Evolutionary conservation across 2,888 invertebrate species (phyloP).

Genomic region (Cloeon dipterum): DNA sequence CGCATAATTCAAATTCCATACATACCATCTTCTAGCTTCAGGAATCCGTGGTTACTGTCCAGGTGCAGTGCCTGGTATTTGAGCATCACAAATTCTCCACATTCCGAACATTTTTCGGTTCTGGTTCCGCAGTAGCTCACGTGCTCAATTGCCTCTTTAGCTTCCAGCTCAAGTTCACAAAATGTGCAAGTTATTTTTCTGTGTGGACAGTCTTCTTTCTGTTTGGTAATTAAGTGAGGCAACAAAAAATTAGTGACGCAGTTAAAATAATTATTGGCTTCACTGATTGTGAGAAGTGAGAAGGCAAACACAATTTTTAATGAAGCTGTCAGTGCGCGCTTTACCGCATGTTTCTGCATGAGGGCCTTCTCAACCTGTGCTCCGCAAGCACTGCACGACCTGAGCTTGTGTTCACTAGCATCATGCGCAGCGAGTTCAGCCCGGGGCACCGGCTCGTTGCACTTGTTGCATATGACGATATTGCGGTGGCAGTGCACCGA

Average conservation of each 20-base stretch:
- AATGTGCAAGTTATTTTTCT: slow-evolving; percentile 35
- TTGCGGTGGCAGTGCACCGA: slow-evolving; percentile 43
- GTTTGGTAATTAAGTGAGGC: no score
- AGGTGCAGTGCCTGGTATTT: slow-evolving; percentile 37
- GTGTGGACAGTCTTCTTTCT: no score
- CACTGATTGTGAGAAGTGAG: no score
- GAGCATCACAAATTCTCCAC: slow-evolving; percentile 43
- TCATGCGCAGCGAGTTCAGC: slow-evolving; percentile 31
- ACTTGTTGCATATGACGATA: slow-evolving; percentile 36
- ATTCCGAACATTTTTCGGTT: slow-evolving; percentile 41
- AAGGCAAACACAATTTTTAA: no score
- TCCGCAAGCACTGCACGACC: slow-evolving; percentile 20
- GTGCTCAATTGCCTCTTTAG: slow-evolving; percentile 33
- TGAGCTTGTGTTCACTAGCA: slow-evolving; percentile 20
- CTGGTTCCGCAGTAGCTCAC: slow-evolving; percentile 45
- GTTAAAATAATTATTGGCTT: no score
- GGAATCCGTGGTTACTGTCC: slow-evolving; percentile 40
- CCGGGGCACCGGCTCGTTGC: slow-evolving; percentile 39
- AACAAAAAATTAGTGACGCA: no score
- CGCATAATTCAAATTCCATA: not conserved
- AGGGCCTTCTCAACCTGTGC: slow-evolving; percentile 14
- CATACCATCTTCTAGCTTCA: slow-evolving; percentile 33
- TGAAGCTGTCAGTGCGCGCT: no score
- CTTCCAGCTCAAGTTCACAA: slow-evolving; percentile 39
- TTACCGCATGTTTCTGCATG: slow-evolving; percentile 17